These are phyloP conservation scores for Gymnodraco acuticeps DNA, from an alignment of 2,797 vertebrate genomes.

Conservation along the genomic window DNA sequence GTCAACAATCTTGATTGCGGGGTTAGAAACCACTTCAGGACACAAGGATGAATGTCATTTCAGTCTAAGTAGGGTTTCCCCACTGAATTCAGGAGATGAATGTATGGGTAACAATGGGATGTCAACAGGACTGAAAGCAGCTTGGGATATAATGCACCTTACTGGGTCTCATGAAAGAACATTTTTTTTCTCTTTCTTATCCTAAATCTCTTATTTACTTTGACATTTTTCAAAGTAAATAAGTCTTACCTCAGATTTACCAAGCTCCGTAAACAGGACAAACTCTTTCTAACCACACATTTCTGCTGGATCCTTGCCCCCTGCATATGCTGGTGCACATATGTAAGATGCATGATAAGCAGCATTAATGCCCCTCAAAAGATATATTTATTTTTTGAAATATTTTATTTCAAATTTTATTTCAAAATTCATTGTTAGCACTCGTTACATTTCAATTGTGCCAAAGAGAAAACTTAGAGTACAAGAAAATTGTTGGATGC, in stretches of 20 bases:
- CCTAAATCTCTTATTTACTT: neutral
- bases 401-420: too few species aligned
- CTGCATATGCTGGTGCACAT: too few species aligned
- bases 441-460: too few species aligned
- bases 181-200: neutral
- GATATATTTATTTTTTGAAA: too few species aligned
- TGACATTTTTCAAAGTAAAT: neutral
- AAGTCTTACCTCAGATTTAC: neutral
- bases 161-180: neutral
- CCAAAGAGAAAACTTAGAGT: neutral
- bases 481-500: neutral
- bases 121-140: neutral
- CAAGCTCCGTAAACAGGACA: neutral
- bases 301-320: too few species aligned
- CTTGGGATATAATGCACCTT: neutral
- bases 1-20: conserved; percentile 43
- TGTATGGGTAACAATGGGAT: neutral
- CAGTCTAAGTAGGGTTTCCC: conserved; percentile 29
- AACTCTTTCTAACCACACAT: too few species aligned
- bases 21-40: conserved; percentile 41
- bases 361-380: too few species aligned
- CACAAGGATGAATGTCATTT: conserved; percentile 36
- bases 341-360: too few species aligned
- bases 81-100: conserved; percentile 16
- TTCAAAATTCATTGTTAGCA: too few species aligned